Conservation (phyloP, 2,113 vertebrate genomes). For the Lagopus muta region DNA sequence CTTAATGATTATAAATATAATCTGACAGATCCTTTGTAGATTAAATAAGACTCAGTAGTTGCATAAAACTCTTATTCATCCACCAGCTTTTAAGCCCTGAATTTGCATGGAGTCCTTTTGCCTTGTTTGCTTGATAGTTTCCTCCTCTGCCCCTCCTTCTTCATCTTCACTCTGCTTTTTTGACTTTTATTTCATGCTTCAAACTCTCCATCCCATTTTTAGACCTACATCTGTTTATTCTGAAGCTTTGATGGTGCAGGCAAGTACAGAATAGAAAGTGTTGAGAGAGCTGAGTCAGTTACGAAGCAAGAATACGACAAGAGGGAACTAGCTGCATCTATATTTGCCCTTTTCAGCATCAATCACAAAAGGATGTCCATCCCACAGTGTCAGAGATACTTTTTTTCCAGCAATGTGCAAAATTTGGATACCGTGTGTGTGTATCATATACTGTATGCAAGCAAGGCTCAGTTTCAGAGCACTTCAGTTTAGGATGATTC, state of each 20-base stretch:
- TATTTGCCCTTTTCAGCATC: neutral
- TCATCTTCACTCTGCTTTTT: neutral
- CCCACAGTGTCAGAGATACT: neutral
- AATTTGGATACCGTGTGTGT: neutral
- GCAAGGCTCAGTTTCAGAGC: neutral
- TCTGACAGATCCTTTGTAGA: neutral
- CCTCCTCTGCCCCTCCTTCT: neutral
- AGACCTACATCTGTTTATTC: neutral
- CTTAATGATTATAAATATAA: constrained; percentile 26
- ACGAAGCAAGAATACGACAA: neutral
- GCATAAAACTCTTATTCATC: neutral
- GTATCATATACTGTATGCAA: neutral
- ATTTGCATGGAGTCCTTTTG: neutral
- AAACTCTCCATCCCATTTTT: neutral
- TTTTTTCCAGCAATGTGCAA: neutral
- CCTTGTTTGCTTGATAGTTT: neutral
- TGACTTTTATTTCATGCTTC: neutral
- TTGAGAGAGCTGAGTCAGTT: neutral
- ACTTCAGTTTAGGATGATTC: neutral
- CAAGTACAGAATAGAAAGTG: neutral
- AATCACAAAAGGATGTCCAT: neutral
- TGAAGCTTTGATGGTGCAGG: neutral
- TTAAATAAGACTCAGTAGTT: constrained; percentile 9
- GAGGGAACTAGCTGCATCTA: neutral
- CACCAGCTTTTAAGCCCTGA: neutral